A percentile compares a stretch with the other conserved stretches of the same genome.
phyloP scores from a whole-genome alignment of 2,113 vertebrate species.

The Rostratula benghalensis region DNA sequence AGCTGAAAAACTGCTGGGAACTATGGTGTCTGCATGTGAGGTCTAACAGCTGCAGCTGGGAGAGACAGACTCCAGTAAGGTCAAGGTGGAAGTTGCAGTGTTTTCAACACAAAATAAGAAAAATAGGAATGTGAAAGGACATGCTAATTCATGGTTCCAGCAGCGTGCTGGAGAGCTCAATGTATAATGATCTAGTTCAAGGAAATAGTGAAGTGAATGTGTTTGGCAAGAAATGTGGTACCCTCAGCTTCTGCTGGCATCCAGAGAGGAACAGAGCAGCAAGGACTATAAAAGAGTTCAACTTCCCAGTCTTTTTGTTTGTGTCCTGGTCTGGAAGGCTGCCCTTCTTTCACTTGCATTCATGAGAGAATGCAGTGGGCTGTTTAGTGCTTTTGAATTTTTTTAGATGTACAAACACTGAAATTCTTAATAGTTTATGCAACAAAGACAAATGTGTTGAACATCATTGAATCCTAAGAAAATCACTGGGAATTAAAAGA shows the following conservation, averaged over 20 bases:
- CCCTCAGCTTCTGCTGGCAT: not conserved
- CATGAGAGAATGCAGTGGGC: not conserved
- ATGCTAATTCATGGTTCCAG: not conserved
- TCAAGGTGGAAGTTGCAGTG: not conserved
- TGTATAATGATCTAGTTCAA: not conserved
- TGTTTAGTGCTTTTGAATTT: not conserved
- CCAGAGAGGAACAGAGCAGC: not conserved
- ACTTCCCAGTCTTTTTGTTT: not conserved
- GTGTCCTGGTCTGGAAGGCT: too few species aligned
- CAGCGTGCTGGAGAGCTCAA: not conserved
- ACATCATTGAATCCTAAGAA: not conserved
- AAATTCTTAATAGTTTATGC: not conserved
- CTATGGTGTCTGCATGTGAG: not conserved
- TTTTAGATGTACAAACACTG: not conserved
- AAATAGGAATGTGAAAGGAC: not conserved
- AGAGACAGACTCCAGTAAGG: not conserved
- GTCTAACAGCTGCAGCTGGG: not conserved
- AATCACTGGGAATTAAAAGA: not conserved
- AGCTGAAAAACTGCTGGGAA: not conserved
- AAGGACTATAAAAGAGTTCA: not conserved
- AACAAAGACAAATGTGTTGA: not conserved
- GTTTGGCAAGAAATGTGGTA: not conserved
- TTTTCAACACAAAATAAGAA: not conserved
- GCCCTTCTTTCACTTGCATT: not conserved
- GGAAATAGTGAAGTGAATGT: not conserved